Evolutionary conservation across 2,888 invertebrate genomes (phyloP), one percentile per base, ranked within the genome.

Genomic region (Archaeoteleia sp.): DNA sequence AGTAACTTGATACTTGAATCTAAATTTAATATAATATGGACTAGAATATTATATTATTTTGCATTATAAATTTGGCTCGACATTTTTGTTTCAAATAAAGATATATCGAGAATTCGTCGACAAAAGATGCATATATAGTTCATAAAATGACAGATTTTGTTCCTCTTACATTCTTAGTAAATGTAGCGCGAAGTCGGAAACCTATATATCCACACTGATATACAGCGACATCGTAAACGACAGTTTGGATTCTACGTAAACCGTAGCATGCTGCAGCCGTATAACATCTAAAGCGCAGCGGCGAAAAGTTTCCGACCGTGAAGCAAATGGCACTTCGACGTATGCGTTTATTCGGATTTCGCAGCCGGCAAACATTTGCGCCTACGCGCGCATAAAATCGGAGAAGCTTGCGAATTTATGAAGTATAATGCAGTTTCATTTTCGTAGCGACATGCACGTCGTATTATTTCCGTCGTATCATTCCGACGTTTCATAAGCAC

Each of bases 361-460:
- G 7, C 14, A 37, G 40, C 46, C 34, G 43, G 53, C 46, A 53
- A 65, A 65, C 57, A 65, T 58, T 65, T 42, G 53, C 65, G 65
- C 65, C 65, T 65, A 58, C 57, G 51, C 58, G 45, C 65, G 58
- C 51, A 53, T 65, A 65, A 65, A 65, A 65, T 65, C 53, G 65
- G 29, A 53, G 53, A 57, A 53, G 46, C 53, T 58, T 58, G 58
- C 53, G 57, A 66, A 66, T 66, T 58, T 66, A 66, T 66, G 58
- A 66, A 66, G 66, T 66, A 60, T 60, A 60, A 58, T 60, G 58
- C 42, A 60, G 66, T 67, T 67, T 67, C 66, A 49, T 67, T 60
- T 67, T 55, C 54, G 48, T 43, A 43, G 60, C 29, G 20, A 20
- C 20, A 20, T 35, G 14, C 14, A 43, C 13, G 48, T 46, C 45